These are phyloP conservation scores for Clarias magur DNA, from an alignment of 2,113 vertebrate genomes.

Conservation along the genomic window DNA sequence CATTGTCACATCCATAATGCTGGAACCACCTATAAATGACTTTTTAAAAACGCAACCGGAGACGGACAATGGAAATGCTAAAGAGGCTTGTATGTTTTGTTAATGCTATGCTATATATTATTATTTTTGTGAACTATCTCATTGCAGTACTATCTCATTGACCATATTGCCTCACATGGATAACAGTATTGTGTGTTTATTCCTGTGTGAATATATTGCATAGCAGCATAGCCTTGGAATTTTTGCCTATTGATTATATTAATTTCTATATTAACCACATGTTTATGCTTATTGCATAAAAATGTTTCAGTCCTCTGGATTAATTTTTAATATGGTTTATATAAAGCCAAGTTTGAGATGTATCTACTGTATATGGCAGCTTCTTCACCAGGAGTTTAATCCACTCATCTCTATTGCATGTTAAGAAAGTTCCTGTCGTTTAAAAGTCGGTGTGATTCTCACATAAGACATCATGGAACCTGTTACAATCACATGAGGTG, in stretches of 20 bases:
- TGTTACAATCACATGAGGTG: not conserved
- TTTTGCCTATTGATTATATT: not conserved
- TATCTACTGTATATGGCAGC: not conserved
- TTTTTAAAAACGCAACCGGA: no score
- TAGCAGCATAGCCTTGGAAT: not conserved
- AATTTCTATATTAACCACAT: not conserved
- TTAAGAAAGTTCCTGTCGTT: not conserved
- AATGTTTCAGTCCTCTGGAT: not conserved
- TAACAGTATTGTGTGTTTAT: not conserved
- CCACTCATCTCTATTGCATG: not conserved
- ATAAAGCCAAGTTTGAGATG: not conserved
- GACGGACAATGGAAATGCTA: not conserved
- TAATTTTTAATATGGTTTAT: not conserved
- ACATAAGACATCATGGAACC: not conserved
- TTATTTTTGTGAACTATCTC: not conserved
- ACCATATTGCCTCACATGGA: not conserved
- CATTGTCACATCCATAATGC: no score
- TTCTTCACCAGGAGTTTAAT: not conserved
- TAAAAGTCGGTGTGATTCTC: not conserved
- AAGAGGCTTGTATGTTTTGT: conserved; percentile 20
- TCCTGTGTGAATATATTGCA: not conserved
- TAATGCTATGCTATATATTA: not conserved
- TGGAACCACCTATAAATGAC: no score
- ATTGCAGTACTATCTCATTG: not conserved
- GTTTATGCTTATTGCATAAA: not conserved